Percentiles rank a stretch among this genome's conserved stretches.
Conservation (phyloP, 2,888 invertebrate genomes). For the Euproctis similis region DNA sequence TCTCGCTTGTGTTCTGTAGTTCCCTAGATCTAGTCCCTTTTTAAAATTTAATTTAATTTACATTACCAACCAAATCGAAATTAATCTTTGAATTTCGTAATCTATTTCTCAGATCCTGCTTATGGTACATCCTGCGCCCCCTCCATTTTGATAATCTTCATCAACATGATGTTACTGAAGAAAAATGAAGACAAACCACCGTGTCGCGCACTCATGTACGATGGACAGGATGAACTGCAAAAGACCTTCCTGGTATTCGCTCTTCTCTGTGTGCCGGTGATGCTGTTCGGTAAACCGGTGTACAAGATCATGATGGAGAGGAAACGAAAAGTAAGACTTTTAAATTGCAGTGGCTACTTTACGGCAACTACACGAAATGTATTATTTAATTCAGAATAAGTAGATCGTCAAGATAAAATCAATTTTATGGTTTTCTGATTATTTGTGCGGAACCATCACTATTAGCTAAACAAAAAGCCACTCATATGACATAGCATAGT, state of each 20-base stretch:
- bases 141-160: slow-evolving; percentile 85
- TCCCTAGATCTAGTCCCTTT: too few species aligned
- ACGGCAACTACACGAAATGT: too few species aligned
- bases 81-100: too few species aligned
- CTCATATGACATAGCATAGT: too few species aligned
- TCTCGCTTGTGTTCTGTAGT: too few species aligned
- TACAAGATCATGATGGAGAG: slow-evolving; percentile 70
- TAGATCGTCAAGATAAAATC: background rate
- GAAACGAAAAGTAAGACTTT: slow-evolving; percentile 41
- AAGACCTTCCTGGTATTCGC: slow-evolving; percentile 78
- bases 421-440: too few species aligned
- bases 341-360: too few species aligned
- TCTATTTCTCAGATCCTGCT: slow-evolving; percentile 55
- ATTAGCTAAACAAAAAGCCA: too few species aligned
- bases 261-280: slow-evolving; percentile 82
- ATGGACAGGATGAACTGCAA: slow-evolving; percentile 77
- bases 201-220: slow-evolving; percentile 77
- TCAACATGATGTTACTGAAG: slow-evolving; percentile 86
- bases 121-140: slow-evolving; percentile 80
- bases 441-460: too few species aligned
- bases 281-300: slow-evolving; percentile 87
- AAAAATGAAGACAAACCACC: slow-evolving; percentile 45
- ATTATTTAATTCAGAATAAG: too few species aligned
- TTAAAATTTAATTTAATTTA: too few species aligned
- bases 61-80: too few species aligned